Percentiles rank a stretch among this genome's conserved stretches.
Conservation (phyloP, 2,888 invertebrate species). For the Anarsia innoxiella region DNA sequence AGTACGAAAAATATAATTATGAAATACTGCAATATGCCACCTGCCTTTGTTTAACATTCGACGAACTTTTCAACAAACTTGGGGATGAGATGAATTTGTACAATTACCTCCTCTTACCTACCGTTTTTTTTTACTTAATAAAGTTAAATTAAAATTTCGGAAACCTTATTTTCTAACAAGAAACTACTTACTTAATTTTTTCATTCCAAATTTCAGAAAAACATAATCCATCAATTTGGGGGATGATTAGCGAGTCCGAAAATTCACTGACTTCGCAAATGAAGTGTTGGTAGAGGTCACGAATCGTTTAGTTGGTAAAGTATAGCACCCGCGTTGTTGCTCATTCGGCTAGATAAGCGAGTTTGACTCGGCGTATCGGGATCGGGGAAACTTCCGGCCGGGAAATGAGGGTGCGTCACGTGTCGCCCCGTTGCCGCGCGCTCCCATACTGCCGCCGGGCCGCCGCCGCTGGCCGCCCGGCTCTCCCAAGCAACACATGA, state of each 20-base stretch:
- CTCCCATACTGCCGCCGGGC: constrained; percentile 30
- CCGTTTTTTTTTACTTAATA: too few relatives aligned
- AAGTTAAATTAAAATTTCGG: too few relatives aligned
- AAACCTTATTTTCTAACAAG: too few relatives aligned
- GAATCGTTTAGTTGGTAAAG: constrained; percentile 29
- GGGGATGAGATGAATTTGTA: too few relatives aligned
- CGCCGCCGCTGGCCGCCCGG: constrained; percentile 28
- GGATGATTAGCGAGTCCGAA: background rate
- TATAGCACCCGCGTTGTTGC: constrained; percentile 34
- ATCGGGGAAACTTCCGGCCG: constrained; percentile 17
- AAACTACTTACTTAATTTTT: constrained; percentile 60
- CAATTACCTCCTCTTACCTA: too few relatives aligned
- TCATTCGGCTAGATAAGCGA: constrained; percentile 37
- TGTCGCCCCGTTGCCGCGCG: constrained; percentile 36
- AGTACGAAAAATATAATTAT: background rate
- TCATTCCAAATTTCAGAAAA: constrained; percentile 60
- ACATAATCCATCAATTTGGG: constrained; percentile 39
- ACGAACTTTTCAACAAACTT: too few relatives aligned
- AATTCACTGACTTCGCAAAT: constrained; percentile 1
- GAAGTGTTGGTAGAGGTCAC: constrained; percentile 22
- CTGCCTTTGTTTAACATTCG: too few relatives aligned
- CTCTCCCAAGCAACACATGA: constrained; percentile 66
- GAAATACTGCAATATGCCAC: too few relatives aligned
- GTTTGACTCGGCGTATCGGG: constrained; percentile 26
- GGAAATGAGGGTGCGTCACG: constrained; percentile 24